These are phyloP conservation scores for Pangasius djambal DNA, from an alignment of 2,797 vertebrate genomes.

Conservation along the genomic window DNA sequence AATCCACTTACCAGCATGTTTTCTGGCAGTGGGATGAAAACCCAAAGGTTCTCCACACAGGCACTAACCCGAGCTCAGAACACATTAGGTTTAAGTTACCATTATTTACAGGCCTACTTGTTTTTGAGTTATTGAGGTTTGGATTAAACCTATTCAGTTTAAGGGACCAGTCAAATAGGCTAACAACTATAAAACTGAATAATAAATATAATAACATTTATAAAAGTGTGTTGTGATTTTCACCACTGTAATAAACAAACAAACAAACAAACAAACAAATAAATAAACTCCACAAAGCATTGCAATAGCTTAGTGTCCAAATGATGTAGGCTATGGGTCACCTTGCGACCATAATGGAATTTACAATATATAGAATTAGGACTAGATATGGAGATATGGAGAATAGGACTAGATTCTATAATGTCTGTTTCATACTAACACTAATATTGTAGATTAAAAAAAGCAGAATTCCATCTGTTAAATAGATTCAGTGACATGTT, in stretches of 20 bases:
- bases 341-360: not conserved
- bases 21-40: not conserved
- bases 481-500: not conserved
- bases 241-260: not conserved
- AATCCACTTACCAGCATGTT: too few species aligned
- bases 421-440: not conserved
- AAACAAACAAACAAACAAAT: not conserved
- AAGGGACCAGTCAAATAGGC: not conserved
- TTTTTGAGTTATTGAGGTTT: not conserved
- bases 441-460: not conserved
- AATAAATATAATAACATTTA: not conserved
- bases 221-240: not conserved
- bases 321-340: not conserved
- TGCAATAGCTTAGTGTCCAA: not conserved
- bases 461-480: not conserved
- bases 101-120: not conserved
- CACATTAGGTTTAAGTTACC: not conserved
- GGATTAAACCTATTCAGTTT: not conserved
- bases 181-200: not conserved
- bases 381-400: too few species aligned
- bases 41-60: not conserved
- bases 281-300: not conserved
- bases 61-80: not conserved
- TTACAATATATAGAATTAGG: not conserved
- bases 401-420: not conserved